Base-by-base conservation (phyloP, 2,113 vertebrate species). In the Colossoma macropomum region DNA sequence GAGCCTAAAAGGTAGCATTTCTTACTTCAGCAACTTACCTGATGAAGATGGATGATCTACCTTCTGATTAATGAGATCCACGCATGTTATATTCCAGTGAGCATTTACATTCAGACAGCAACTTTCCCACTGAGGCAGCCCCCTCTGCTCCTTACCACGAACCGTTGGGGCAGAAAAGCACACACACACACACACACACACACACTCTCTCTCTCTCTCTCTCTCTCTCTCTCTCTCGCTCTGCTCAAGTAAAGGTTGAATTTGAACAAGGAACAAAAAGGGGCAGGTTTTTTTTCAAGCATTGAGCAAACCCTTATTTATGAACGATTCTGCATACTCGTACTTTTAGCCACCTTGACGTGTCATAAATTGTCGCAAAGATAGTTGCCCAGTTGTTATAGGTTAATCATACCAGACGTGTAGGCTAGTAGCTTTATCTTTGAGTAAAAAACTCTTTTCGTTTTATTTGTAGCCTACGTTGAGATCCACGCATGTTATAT, bases 271-370 rank as follows among this genome's bases (percentile, higher is more conserved):
- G n/a, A n/a, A n/a, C n/a, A n/a, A n/a, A n/a, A n/a, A n/a, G n/a
- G n/a, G n/a, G n/a, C n/a, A n/a, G n/a, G n/a, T n/a, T n/a, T n/a
- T 54, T 79, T 72, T 23, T 45, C 27, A 21, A 25, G 68, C 78
- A 63, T 59, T 72, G 66, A 63, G 82, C 73, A 34, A 78, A 70
- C 38, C 75, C 74, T 87, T 74, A 75, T 71, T 80, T 80, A 10
- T 38, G 34, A 38, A 38, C 3, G 7, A 38, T 38, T 4, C n/a
- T n/a, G 34, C 34, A 38, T 38, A 38, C 7, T 38, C 3, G 5
- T 45, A 45, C 41, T 45, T 45, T 45, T 11, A 9, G 41, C 10
- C 9, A 45, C 1, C 10, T 45, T 45, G 41, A 45, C 10, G 41
- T 45, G n/a, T n/a, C n/a, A n/a, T n/a, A n/a, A n/a, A n/a, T n/a